Base-by-base conservation (phyloP, 2,113 vertebrate genomes). In the Notarius lentiginosus region DNA sequence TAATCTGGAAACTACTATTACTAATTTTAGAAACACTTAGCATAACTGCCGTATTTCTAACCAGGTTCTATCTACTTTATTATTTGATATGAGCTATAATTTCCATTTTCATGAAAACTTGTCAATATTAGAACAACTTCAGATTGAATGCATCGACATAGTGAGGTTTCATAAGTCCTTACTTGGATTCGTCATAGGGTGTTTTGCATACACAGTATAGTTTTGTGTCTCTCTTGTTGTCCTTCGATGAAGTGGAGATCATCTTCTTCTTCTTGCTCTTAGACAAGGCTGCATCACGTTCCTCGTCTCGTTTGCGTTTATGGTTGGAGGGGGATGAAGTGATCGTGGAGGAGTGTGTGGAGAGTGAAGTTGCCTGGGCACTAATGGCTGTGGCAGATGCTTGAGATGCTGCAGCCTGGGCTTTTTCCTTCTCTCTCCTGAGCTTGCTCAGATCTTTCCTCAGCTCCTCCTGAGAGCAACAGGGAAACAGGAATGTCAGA, bases 181-280 rank as follows among this genome's bases (percentile, higher is more conserved):
- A 99, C 98, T 98, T 99, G 24, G 98, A 98, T 93, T 99, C 98
- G 7, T 99, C 98, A 0, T 99, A 99, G 90, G 98, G 96, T 10
- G 97, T 99, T 94, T 99, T 99, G 94, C 98, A 99, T 93, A 99
- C 95, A 94, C 98, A 99, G 94, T 99, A 99, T 93, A 99, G 95
- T 92, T 99, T 99, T 92, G 95, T 98, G 96, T 99, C 98, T 94
- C 98, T 98, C 95, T 97, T 99, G 82, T 95, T 95, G 92, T 99
- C 98, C 96, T 98, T 98, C 95, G 97, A 97, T 96, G 97, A 97
- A 96, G 98, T 97, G 91, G 97, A 97, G 88, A 97, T 97, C 95
- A 98, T 99, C 95, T 99, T 99, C 95, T 99, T 99, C 91, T 98
- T 99, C 96, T 99, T 99, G 94, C 96, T 96, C 95, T 98, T 99